Percentiles rank a stretch among this genome's conserved stretches.
Conservation (phyloP, 2,113 vertebrate genomes). For the Dipodomys ordii region DNA sequence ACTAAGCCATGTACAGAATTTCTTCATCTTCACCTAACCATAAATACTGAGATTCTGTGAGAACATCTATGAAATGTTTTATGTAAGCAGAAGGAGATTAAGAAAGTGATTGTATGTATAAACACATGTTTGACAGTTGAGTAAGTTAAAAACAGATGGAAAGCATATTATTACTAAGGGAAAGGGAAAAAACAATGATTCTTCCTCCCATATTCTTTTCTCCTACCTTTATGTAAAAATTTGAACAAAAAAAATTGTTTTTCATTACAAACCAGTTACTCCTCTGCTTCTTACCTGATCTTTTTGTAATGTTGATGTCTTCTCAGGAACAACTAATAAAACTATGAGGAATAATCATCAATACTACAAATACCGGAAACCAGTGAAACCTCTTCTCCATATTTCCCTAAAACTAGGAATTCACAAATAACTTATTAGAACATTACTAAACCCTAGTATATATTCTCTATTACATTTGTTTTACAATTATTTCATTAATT, state of each 20-base stretch:
- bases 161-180: neutral
- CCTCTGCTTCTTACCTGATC: neutral
- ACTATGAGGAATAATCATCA: neutral
- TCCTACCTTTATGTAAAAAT: neutral
- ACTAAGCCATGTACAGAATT: neutral
- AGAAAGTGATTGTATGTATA: neutral
- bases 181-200: neutral
- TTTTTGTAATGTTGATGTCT: neutral
- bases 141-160: neutral
- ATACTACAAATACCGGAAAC: constrained; percentile 30
- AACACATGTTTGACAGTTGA: neutral
- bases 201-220: neutral
- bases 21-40: neutral
- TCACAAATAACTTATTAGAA: constrained; percentile 2
- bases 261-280: neutral
- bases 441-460: constrained; percentile 24
- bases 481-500: constrained; percentile 48
- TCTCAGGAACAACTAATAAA: neutral
- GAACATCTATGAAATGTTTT: neutral
- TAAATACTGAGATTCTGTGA: neutral
- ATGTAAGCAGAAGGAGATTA: neutral
- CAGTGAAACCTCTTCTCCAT: neutral
- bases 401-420: constrained; percentile 2
- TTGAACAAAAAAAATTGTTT: neutral
- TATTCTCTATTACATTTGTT: neutral